A percentile compares a stretch with the other conserved stretches of the same genome.
Conservation (phyloP, 2,888 invertebrate genomes). For the Chrysolina haemoptera region DNA sequence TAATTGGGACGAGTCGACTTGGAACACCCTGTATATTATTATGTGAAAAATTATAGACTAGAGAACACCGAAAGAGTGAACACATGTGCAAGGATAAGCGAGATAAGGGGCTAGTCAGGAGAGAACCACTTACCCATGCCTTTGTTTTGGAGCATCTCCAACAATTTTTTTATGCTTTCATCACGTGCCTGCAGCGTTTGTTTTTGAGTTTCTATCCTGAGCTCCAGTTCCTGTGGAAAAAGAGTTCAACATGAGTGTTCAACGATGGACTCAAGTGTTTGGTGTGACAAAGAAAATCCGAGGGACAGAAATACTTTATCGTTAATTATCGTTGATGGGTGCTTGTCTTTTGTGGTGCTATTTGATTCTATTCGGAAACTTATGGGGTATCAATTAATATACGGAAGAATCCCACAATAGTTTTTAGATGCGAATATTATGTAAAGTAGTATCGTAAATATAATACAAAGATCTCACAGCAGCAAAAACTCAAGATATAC, state of each 20-base stretch:
- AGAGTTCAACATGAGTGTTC: constrained; percentile 25
- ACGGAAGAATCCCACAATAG: too few species aligned
- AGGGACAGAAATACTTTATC: background rate
- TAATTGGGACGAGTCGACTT: constrained; percentile 13
- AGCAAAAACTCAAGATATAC: too few species aligned
- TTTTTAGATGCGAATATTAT: too few species aligned
- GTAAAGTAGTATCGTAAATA: too few species aligned
- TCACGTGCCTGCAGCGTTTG: constrained; percentile 97
- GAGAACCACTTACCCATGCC: constrained; percentile 87
- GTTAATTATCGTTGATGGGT: background rate
- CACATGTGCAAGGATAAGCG: constrained; percentile 49
- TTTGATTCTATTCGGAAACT: too few species aligned
- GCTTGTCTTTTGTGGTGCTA: background rate
- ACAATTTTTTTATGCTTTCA: constrained; percentile 97
- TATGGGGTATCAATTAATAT: too few species aligned
- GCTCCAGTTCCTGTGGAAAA: constrained; percentile 87
- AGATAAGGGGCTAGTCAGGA: constrained; percentile 51
- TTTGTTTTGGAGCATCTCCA: constrained; percentile 98
- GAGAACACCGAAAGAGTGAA: constrained; percentile 41
- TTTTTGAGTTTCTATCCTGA: constrained; percentile 97
- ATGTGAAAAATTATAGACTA: constrained; percentile 40
- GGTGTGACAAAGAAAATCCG: background rate
- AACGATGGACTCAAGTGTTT: constrained; percentile 8
- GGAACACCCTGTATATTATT: constrained; percentile 41
- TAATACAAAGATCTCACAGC: too few species aligned